These are phyloP conservation scores for Ellobius talpinus DNA, from an alignment of 2,113 vertebrate genomes.

Conservation along the genomic window DNA sequence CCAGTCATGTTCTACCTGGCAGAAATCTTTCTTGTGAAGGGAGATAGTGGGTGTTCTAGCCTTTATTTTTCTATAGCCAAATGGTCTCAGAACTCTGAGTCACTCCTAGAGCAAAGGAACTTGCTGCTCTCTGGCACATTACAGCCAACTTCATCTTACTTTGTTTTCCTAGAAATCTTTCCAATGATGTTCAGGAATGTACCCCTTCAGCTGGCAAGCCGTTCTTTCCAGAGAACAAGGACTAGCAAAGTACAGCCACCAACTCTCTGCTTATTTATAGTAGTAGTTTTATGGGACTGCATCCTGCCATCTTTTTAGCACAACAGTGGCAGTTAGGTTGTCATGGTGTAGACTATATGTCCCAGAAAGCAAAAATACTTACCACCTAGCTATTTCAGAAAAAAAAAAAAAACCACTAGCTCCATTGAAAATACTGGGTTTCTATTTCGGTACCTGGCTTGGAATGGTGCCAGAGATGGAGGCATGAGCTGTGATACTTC, in stretches of 20 bases:
- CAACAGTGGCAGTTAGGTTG: background rate
- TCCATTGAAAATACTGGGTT: background rate
- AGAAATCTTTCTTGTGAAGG: background rate
- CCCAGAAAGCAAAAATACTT: conserved; percentile 17
- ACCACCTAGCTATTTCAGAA: background rate
- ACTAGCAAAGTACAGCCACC: background rate
- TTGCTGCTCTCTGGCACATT: background rate
- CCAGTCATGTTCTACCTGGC: background rate
- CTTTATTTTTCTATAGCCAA: background rate
- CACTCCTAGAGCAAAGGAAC: background rate
- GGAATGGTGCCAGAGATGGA: background rate
- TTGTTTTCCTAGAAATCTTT: conserved; percentile 9
- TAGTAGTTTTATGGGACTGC: conserved; percentile 5
- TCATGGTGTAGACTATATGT: background rate
- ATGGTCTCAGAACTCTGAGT: background rate
- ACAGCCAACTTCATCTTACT: background rate
- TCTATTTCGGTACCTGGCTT: background rate
- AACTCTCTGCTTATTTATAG: background rate
- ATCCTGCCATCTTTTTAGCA: background rate
- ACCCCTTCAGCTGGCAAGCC: background rate
- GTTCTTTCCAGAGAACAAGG: background rate
- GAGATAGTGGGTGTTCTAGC: background rate
- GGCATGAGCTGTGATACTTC: background rate
- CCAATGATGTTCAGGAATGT: background rate
- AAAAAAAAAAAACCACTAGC: background rate